These are phyloP conservation scores for Benthosema pterotum DNA, from an alignment of 2,797 vertebrate species.

Conservation along the genomic window DNA sequence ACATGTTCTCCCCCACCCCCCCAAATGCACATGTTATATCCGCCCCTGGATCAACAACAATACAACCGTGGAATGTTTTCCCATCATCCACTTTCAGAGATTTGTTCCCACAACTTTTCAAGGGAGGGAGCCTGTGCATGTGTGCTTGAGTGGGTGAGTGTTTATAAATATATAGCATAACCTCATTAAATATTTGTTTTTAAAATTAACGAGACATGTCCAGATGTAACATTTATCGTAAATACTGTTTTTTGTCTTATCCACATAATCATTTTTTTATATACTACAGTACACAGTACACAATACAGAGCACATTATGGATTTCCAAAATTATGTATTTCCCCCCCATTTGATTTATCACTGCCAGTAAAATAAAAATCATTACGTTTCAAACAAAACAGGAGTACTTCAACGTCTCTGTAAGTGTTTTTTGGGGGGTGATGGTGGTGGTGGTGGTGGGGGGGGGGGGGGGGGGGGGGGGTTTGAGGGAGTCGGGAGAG, in stretches of 20 bases:
- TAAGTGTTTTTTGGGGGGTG: background rate
- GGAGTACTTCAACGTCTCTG: background rate
- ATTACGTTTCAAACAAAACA: background rate
- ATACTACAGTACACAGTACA: too few relatives aligned
- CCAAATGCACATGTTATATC: too few relatives aligned
- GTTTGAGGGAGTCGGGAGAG: background rate
- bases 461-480: background rate
- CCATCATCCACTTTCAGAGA: too few relatives aligned
- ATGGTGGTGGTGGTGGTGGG: too few relatives aligned
- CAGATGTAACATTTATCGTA: background rate
- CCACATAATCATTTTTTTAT: too few relatives aligned
- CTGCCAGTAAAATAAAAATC: background rate
- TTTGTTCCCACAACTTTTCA: too few relatives aligned
- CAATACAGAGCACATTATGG: background rate
- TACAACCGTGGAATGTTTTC: too few relatives aligned
- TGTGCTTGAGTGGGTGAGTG: constrained; percentile 1
- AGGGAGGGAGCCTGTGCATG: background rate
- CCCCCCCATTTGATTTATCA: background rate
- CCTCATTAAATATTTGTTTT: background rate
- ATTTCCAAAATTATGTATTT: background rate
- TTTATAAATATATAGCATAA: background rate
- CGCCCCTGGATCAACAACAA: too few relatives aligned
- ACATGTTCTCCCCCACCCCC: too few relatives aligned
- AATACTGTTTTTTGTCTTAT: too few relatives aligned
- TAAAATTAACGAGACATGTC: background rate